Evolutionary conservation across 2,113 vertebrate species (phyloP).

Genomic region (Pteronura brasiliensis): DNA sequence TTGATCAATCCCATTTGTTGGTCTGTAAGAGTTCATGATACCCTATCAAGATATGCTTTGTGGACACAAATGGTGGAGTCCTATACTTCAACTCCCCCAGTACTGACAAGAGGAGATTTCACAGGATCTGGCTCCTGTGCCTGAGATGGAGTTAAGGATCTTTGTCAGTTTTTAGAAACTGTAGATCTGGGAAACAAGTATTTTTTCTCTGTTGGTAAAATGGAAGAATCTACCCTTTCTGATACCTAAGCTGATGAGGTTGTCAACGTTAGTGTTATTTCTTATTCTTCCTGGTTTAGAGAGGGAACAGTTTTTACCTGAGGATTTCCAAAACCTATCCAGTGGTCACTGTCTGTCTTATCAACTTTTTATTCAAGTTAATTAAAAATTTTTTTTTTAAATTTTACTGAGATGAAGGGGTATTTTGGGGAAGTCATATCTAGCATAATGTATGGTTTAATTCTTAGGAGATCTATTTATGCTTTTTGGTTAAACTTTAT

Average conservation of each 20-base stretch:
- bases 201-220: conserved; percentile 27
- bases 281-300: neutral
- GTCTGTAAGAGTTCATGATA: neutral
- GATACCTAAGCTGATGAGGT: neutral
- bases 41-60: neutral
- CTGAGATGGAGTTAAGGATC: neutral
- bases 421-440: neutral
- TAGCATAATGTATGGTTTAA: conserved; percentile 14
- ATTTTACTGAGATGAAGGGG: neutral
- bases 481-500: neutral
- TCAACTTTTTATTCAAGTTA: conserved; percentile 20
- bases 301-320: neutral
- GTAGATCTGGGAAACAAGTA: neutral
- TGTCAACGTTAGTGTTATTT: neutral
- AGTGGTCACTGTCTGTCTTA: neutral
- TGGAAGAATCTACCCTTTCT: neutral
- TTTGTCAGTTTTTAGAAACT: neutral
- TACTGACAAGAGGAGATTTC: conserved; percentile 23
- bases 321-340: conserved; percentile 20
- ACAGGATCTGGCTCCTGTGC: neutral
- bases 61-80: neutral
- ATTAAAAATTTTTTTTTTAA: conserved; percentile 39
- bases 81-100: neutral
- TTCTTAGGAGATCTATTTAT: conserved; percentile 29
- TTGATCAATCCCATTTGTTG: conserved; percentile 22